Evolutionary conservation across 2,113 vertebrate genomes (phyloP).

Genomic region (Corvus cornix): DNA sequence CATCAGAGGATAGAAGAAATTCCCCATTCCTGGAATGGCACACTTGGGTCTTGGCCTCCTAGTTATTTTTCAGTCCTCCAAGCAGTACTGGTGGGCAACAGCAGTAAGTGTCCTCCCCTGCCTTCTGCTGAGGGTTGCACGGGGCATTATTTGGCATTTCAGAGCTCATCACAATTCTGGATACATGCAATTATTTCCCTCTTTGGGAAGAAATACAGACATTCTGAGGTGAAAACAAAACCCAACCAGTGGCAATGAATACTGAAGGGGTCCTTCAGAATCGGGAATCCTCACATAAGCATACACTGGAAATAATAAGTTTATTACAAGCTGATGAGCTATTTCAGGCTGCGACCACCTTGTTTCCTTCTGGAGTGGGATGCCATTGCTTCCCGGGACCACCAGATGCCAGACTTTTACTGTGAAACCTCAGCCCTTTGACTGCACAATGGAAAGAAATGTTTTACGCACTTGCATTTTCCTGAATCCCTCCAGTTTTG

Average conservation of each 20-base stretch:
- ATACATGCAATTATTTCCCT: background rate
- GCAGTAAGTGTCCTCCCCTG: background rate
- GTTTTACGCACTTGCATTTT: background rate
- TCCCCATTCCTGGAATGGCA: background rate
- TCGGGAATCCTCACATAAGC: background rate
- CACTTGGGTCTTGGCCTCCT: background rate
- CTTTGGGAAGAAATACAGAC: background rate
- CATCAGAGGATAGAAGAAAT: background rate
- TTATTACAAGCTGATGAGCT: background rate
- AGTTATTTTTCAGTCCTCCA: background rate
- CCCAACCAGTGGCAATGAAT: fast-evolving
- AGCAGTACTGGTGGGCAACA: background rate
- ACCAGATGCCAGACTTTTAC: constrained; percentile 81
- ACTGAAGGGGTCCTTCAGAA: background rate
- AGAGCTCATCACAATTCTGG: background rate
- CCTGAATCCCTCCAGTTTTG: background rate
- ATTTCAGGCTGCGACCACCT: background rate
- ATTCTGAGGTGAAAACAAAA: background rate
- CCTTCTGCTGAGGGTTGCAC: background rate
- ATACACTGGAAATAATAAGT: background rate
- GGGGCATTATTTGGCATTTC: background rate
- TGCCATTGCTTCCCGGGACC: constrained; percentile 48
- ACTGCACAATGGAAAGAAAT: background rate
- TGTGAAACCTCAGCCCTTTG: constrained; percentile 54
- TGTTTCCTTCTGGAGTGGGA: background rate